Evolutionary conservation across 2,888 invertebrate genomes (phyloP).

Genomic region (Cryptus viduatorius): DNA sequence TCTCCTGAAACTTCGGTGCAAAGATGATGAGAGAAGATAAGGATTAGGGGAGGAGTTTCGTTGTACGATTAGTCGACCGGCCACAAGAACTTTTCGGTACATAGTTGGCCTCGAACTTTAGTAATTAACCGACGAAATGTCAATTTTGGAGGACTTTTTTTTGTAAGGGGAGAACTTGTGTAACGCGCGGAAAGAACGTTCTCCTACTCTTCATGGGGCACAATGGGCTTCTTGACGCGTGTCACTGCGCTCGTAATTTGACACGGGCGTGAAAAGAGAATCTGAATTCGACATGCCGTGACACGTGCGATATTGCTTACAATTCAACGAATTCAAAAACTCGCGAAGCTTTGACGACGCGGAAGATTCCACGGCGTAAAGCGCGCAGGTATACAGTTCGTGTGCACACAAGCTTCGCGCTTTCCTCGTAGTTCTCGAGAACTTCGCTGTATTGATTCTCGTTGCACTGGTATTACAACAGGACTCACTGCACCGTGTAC

Average conservation of each 20-base stretch:
- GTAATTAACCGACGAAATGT: constrained; percentile 19
- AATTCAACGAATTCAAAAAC: constrained; percentile 38
- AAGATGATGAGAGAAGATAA: not conserved
- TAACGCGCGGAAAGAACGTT: too few relatives aligned
- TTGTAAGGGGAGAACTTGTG: too few relatives aligned
- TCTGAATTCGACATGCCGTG: constrained; percentile 9
- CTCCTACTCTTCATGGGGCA: too few relatives aligned
- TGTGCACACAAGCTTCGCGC: constrained; percentile 1
- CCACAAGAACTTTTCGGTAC: constrained; percentile 6
- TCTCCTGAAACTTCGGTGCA: constrained; percentile 47
- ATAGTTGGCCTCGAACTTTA: constrained; percentile 30
- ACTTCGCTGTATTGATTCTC: constrained; percentile 61
- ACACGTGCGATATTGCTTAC: constrained; percentile 51
- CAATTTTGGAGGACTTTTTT: not conserved
- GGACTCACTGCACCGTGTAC: not conserved
- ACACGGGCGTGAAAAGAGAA: too few relatives aligned
- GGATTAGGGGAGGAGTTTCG: not conserved
- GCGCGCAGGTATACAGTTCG: constrained; percentile 21
- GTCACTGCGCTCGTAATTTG: not conserved
- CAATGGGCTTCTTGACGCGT: too few relatives aligned
- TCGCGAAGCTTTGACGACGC: constrained; percentile 26
- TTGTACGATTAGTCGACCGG: constrained; percentile 4
- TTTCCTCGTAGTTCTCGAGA: constrained; percentile 45
- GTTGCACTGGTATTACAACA: constrained; percentile 15
- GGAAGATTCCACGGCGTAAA: constrained; percentile 8